These are phyloP conservation scores for Linyphia triangularis DNA, from an alignment of 2,888 invertebrate genomes.

Conservation along the genomic window DNA sequence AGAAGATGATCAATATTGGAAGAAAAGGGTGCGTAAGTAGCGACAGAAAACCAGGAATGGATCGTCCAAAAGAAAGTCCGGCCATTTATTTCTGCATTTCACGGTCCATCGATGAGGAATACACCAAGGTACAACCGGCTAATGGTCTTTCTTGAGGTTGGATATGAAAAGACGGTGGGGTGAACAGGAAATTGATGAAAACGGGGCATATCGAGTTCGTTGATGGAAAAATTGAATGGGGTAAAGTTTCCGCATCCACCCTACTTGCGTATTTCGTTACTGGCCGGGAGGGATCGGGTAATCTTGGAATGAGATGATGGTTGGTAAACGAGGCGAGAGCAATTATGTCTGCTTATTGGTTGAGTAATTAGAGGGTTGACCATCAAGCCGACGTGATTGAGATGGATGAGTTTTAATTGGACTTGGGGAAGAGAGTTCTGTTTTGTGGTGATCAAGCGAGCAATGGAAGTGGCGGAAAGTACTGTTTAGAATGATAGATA, in stretches of 20 bases:
- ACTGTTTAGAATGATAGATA: too few species aligned
- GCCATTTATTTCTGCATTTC: slow-evolving; percentile 73
- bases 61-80: slow-evolving; percentile 58
- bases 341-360: slow-evolving; percentile 49
- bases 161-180: not conserved
- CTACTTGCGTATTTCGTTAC: slow-evolving; percentile 36
- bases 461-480: too few species aligned
- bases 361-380: slow-evolving; percentile 42
- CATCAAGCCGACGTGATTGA: slow-evolving; percentile 10
- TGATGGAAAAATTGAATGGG: slow-evolving; percentile 54
- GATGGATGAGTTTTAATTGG: slow-evolving; percentile 42
- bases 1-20: slow-evolving; percentile 64
- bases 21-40: slow-evolving; percentile 71
- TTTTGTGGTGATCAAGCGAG: not conserved
- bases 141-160: slow-evolving; percentile 56
- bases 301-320: slow-evolving; percentile 34
- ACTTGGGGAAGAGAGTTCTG: not conserved
- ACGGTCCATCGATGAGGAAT: slow-evolving; percentile 59
- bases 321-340: not conserved
- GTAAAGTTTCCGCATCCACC: slow-evolving; percentile 4
- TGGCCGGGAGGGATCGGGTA: slow-evolving; percentile 21
- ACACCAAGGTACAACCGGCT: slow-evolving; percentile 42
- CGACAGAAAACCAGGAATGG: slow-evolving; percentile 58
- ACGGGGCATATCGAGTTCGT: slow-evolving; percentile 57
- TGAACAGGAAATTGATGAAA: slow-evolving; percentile 61